Evolutionary conservation across 2,797 vertebrate species (phyloP).

Genomic region (Poeciliopsis infans): DNA sequence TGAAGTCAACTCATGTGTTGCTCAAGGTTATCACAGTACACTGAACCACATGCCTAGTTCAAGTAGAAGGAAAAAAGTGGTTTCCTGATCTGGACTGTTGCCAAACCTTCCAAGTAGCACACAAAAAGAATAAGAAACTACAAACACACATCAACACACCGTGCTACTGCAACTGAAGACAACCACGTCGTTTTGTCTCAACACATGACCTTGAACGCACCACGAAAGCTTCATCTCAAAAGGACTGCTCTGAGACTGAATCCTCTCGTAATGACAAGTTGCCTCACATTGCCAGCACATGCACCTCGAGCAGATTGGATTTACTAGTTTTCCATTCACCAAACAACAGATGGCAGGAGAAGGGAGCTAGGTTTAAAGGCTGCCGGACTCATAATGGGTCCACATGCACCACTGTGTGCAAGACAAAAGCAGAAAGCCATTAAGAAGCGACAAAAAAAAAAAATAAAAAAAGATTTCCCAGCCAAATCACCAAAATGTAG

Average conservation of each 20-base stretch:
- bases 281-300: slow-evolving; percentile 17
- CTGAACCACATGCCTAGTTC: background rate
- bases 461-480: background rate
- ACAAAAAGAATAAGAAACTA: background rate
- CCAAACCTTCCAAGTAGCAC: background rate
- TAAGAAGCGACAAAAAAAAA: background rate
- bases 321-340: slow-evolving; percentile 17
- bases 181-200: background rate
- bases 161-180: background rate
- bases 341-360: slow-evolving; percentile 13
- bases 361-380: slow-evolving; percentile 47
- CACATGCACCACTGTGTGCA: slow-evolving; percentile 23
- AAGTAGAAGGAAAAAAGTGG: background rate
- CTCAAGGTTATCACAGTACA: background rate
- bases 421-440: slow-evolving; percentile 38
- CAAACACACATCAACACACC: background rate
- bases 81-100: background rate
- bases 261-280: slow-evolving; percentile 48
- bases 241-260: slow-evolving; percentile 34
- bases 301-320: slow-evolving; percentile 38
- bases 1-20: background rate
- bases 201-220: slow-evolving; percentile 19
- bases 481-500: background rate
- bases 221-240: slow-evolving; percentile 21
- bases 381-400: slow-evolving; percentile 10